A percentile compares a stretch with the other conserved stretches of the same genome.
These are phyloP conservation scores for Paraplagusia blochii DNA, from an alignment of 2,113 vertebrate genomes.

Conservation along the genomic window DNA sequence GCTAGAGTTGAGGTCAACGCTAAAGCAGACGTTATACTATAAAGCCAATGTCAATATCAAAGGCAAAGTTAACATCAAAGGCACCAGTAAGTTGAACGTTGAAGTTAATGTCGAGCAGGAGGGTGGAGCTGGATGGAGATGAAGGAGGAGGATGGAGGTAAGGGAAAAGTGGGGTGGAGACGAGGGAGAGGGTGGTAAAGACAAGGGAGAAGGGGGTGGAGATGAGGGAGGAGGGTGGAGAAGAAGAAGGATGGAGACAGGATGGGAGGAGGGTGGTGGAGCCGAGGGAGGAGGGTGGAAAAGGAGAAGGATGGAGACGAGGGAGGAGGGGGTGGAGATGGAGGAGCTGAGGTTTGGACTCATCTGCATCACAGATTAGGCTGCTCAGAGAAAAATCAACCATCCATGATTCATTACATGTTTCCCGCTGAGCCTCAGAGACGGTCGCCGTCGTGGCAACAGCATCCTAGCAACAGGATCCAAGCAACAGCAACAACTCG, in stretches of 20 bases:
- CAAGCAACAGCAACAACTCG: conserved; percentile 83
- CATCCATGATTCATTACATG: conserved; percentile 95
- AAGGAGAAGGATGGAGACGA: conserved; percentile 41
- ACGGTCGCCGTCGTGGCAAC: conserved; percentile 78
- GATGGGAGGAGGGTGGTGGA: conserved; percentile 40
- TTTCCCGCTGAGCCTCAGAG: conserved; percentile 81
- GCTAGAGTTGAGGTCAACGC: too few relatives aligned
- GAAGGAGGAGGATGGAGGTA: too few relatives aligned
- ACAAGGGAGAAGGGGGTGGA: too few relatives aligned
- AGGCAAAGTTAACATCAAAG: too few relatives aligned
- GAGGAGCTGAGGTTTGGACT: conserved; percentile 60
- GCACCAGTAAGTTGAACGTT: too few relatives aligned
- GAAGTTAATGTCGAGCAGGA: too few relatives aligned
- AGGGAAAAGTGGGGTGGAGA: too few relatives aligned
- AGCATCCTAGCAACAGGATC: conserved; percentile 87
- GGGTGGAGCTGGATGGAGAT: too few relatives aligned
- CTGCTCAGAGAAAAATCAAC: conserved; percentile 80
- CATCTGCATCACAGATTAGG: conserved; percentile 93
- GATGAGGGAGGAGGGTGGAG: conserved; percentile 67
- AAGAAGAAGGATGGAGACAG: conserved; percentile 41
- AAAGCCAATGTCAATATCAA: too few relatives aligned
- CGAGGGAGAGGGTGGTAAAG: too few relatives aligned
- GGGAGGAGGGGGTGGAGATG: conserved; percentile 46
- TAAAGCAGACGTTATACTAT: too few relatives aligned
- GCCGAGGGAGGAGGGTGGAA: conserved; percentile 53